Base-by-base conservation (phyloP, 2,888 invertebrate genomes). In the Phaonia tiefii region DNA sequence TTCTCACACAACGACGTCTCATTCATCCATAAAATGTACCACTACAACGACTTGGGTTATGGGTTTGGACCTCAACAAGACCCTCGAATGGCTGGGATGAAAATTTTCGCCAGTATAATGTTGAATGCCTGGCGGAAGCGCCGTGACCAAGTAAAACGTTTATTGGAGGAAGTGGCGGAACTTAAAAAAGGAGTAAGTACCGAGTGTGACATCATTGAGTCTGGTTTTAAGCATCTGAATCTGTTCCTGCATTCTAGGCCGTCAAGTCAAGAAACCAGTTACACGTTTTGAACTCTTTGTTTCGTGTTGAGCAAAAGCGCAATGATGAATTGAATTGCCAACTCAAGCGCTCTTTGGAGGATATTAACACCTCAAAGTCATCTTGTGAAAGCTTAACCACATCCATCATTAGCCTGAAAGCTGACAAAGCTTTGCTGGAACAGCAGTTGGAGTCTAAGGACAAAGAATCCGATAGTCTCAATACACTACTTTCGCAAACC, bases 91-190 rank as follows among this genome's bases (percentile, higher is more conserved):
- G 90, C 90, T 25, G 88, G 89, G 1, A 84, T 90, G 85, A 86
- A 86, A 15, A 86, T 90, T n/a, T 89, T 89, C 25, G 87, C 89
- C 4, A 86, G 87, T 0, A 87, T 90, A 11, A 89, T 90, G 88
- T 15, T 90, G 70, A 89, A 89, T 56, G 88, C 89, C 31, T 90
- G 89, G 90, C 88, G 90, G 10, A 87, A 86, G n/a, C 84, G 89
- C 7, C 87, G 90, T 0, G 87, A 88, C 39, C 89, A 90, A n/a
- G 90, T 90, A 2, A 86, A 86, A 20, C 82, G 85, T n/a, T 84
- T 90, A 20, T 84, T 26, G 44, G 87, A 87, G 0, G 89, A 90
- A 67, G 75, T 90, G 1, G 85, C 85, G 7, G 86, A 87, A 10
- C 79, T 86, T 0, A 89, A 89, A 70, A 86, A 86, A 26, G 85